A percentile compares a stretch with the other conserved stretches of the same genome.
phyloP scores from a whole-genome alignment of 2,113 vertebrate species.

The Ranitomeya imitator region DNA sequence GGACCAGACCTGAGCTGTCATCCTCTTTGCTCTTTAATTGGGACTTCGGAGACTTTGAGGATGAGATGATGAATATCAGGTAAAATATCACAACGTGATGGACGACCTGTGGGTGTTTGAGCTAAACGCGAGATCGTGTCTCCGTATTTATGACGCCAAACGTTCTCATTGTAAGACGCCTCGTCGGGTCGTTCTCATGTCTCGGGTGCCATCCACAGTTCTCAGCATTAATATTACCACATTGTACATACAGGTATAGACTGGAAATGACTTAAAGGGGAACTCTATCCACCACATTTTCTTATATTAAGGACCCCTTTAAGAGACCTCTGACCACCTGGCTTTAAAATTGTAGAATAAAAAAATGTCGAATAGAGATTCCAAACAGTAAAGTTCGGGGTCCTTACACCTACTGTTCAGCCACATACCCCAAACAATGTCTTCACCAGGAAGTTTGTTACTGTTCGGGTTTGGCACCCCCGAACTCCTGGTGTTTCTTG shows the following conservation, averaged over 20 bases:
- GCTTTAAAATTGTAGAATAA: not conserved
- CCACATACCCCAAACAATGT: no score
- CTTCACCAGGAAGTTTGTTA: no score
- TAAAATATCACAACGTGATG: not conserved
- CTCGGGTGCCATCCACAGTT: not conserved
- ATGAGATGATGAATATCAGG: constrained; percentile 17
- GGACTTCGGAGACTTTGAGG: not conserved
- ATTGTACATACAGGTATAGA: not conserved
- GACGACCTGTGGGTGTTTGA: constrained; percentile 11
- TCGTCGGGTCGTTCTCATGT: not conserved
- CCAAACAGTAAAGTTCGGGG: no score
- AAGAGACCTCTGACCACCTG: not conserved
- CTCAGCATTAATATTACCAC: not conserved
- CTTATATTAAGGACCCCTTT: not conserved
- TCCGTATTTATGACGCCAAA: not conserved
- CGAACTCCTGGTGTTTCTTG: no score
- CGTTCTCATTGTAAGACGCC: not conserved
- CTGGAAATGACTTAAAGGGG: not conserved
- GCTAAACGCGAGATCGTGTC: not conserved
- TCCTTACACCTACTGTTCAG: no score
- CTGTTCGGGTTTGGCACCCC: no score
- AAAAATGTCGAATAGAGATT: not conserved
- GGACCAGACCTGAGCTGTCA: not conserved
- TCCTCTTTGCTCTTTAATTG: constrained; percentile 6
- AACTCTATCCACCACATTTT: not conserved